phyloP scores from a whole-genome alignment of 2,113 vertebrate species.

The Ochotona curzoniae region DNA sequence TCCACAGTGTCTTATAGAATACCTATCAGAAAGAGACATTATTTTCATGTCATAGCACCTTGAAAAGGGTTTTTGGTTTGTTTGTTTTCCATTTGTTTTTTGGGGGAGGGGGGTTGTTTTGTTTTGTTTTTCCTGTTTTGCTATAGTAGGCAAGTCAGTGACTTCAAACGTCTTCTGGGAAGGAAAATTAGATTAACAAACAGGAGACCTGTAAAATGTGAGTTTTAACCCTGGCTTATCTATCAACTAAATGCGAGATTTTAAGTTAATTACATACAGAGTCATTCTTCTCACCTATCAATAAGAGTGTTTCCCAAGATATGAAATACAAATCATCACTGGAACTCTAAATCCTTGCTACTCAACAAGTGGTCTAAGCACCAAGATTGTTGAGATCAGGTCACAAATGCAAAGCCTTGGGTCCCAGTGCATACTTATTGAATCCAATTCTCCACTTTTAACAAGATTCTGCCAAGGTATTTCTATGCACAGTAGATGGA shows the following conservation, averaged over 20 bases:
- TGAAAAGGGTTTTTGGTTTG: neutral
- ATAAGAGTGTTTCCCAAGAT: neutral
- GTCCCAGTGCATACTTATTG: neutral
- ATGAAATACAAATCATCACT: neutral
- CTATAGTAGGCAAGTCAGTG: neutral
- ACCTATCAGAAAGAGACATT: neutral
- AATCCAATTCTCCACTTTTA: conserved; percentile 38
- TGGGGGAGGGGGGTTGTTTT: too few relatives aligned
- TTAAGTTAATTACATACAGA: neutral
- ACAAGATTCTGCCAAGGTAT: neutral
- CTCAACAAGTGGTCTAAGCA: neutral
- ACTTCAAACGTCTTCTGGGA: neutral
- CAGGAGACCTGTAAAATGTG: neutral
- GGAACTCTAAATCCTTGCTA: neutral
- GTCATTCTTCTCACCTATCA: neutral
- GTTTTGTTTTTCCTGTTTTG: neutral
- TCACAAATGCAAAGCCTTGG: neutral
- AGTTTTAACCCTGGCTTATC: neutral
- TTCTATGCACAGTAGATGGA: neutral
- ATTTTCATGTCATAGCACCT: neutral
- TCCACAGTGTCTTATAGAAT: neutral
- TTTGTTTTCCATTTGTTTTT: neutral
- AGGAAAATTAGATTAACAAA: neutral
- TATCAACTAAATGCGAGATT: neutral
- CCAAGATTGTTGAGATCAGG: neutral